Base-by-base conservation (phyloP, 1,140 invertebrate genomes). In the Drosophila subpulchrella region DNA sequence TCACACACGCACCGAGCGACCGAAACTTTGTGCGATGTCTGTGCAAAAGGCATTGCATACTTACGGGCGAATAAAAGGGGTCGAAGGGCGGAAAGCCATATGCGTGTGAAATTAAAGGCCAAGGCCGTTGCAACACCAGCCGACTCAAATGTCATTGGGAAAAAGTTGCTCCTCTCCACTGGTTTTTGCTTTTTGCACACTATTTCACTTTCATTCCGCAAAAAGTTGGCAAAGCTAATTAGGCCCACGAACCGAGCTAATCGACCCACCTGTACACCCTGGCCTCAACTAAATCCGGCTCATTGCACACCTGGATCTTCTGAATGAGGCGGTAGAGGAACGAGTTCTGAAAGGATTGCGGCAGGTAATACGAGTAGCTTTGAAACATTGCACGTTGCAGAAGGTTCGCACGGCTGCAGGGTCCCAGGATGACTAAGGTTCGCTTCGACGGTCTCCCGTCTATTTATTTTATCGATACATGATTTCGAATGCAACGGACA, bases 391-490 rank as follows among this genome's bases (percentile, higher is more conserved):
- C 63, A 50, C 56, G 57, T 39, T 41, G 50, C 46, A 70, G 13
- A 4, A 13, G 66, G 62, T 88, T 79, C 46, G 79, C 62, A 48
- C 79, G 32, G 41, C 36, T 56, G 20, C 61, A 79, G 58, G 32
- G 55, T 59, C 15, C 36, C 71, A 59, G 60, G 39, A 68, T 73
- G 60, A 86, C 83, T 86, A 86, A 76, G 56, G 12, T 34, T 27
- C 24, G 5, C n/a, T 38, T 38, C 36, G 12, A 7, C 20, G 27
- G 38, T 38, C 32, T 6, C 39, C 27, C 51, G 34, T 76, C 60
- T 59, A 72, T 78, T 71, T 89, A 89, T 89, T 88, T 89, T 89
- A 88, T 88, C 84, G 84, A 88, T 88, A 88, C 34, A 30, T 20
- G 61, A 73, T 84, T 84, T 67, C 74, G 83, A 89, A 77, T 84